Evolutionary conservation across 2,113 vertebrate genomes (phyloP), one percentile per base, ranked within the genome.

Genomic region (Chroicocephalus ridibundus): DNA sequence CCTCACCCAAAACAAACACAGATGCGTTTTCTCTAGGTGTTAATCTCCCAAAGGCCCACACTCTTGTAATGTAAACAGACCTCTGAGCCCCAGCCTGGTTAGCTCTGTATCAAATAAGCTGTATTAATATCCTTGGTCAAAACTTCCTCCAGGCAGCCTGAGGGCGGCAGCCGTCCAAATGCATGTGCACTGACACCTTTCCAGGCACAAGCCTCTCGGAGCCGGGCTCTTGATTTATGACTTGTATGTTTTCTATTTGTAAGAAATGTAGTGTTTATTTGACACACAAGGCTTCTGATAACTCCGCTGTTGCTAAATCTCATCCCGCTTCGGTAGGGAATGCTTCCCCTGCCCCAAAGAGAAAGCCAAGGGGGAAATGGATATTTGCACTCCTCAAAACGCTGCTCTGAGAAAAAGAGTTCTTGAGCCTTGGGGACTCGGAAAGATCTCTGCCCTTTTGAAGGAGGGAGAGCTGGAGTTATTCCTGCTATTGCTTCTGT

Each of bases 41-140:
- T 72, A 96, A 96, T 97, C 72, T 96, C 96, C 95, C 96, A 93
- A 86, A 93, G 75, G 91, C 82, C 62, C 27, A 18, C n/a, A 82
- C 58, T 82, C 90, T 89, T 94, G 96, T 94, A 87, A 91, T 92
- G 75, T 90, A 90, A 91, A 97, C 96, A 88, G 96, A 85, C 86
- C 97, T 94, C 93, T 95, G 94, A 96, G 90, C 97, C 84, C 96
- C 96, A 95, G 96, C 94, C 97, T 98, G 97, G 91, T 96, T 97
- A 86, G 96, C 96, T 95, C 97, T 97, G 96, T 98, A 97, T 97
- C 96, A 97, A 97, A 98, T 98, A 98, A 98, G 94, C 98, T 97
- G 98, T 97, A 98, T 98, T 98, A 98, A 98, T 97, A 94, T 94
- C 96, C 74, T 92, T 96, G 98, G 98, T 98, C 98, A 98, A 98